Base-by-base conservation (phyloP, 2,797 vertebrate species). In the Acanthurus lineatus region DNA sequence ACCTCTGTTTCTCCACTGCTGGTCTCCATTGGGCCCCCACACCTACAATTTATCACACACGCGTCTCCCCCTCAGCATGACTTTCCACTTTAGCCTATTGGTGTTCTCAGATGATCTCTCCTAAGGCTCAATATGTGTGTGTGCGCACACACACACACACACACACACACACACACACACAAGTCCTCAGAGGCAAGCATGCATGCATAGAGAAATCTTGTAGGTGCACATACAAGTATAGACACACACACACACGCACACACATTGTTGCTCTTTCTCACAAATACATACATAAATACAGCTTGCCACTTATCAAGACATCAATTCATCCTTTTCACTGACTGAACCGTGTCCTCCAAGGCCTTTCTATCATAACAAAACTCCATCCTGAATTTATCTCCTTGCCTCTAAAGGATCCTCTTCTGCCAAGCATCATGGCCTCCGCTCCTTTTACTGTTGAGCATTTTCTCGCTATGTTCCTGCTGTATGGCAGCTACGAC, bases 21-120 rank as follows among this genome's bases (percentile, higher is more conserved):
- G 79, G 53, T 81, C 88, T 89, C 81, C 79, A 42, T 63, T 86
- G 88, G 79, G 76, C 68, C 77, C 56, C 68, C 69, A 85, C 84
- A 83, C 79, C 86, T 79, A 86, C 87, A 91, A 92, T 88, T 84
- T 83, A 73, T 81, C 80, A 76, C 66, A 53, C 65, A 62, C 79
- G 66, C 63, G 69, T 56, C 64, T 44, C 60, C 69, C 60, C 32
- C 76, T 66, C 87, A 87, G 87, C 89, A 90, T 67, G 82, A 83
- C 79, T 85, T 91, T 91, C 79, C 86, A 89, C 89, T 92, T 90
- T 72, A 89, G 61, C 67, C 79, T 77, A 76, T 69, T 68, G 51
- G 69, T 60, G 60, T 69, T 64, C 58, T 22, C 68, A 71, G 67
- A 67, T 65, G 49, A 75, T 71, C 52, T 66, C 61, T 69, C 65